phyloP scores from a whole-genome alignment of 2,113 vertebrate species.

The Oncorhynchus nerka region DNA sequence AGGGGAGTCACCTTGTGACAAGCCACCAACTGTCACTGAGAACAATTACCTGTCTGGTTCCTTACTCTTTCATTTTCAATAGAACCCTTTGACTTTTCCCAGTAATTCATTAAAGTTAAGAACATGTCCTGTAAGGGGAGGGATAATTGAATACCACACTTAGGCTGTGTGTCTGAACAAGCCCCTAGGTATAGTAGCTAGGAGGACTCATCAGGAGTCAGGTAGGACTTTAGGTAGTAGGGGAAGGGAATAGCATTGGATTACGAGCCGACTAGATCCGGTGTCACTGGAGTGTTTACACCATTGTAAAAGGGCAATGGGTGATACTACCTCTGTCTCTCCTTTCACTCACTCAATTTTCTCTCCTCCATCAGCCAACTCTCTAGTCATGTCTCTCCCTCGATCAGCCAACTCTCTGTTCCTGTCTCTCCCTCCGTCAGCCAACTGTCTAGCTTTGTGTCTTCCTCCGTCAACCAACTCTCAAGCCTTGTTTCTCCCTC shows the following conservation, averaged over 20 bases:
- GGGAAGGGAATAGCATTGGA: constrained; percentile 38
- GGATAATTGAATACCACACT: constrained; percentile 58
- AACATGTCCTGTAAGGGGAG: constrained; percentile 48
- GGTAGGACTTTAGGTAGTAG: constrained; percentile 40
- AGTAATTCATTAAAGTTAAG: constrained; percentile 58
- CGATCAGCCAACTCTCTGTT: too few species aligned
- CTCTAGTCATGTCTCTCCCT: too few species aligned
- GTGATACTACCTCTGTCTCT: constrained; percentile 16
- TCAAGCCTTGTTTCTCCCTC: too few species aligned
- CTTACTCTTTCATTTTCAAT: constrained; percentile 59
- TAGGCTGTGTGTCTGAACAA: constrained; percentile 6
- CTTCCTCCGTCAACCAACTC: too few species aligned
- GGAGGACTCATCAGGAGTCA: background rate
- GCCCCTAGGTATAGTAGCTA: too few species aligned
- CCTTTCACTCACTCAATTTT: background rate
- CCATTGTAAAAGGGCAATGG: background rate
- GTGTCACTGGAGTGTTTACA: constrained; percentile 23
- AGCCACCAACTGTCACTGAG: constrained; percentile 56
- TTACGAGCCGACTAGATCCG: constrained; percentile 14
- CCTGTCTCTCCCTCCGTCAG: too few species aligned
- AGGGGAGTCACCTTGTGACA: constrained; percentile 55
- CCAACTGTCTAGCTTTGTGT: too few species aligned
- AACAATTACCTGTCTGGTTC: constrained; percentile 74
- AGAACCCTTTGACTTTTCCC: constrained; percentile 31
- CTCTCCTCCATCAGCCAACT: too few species aligned